Conservation (phyloP, 2,113 vertebrate species). For the Phylloscopus trochilus region DNA sequence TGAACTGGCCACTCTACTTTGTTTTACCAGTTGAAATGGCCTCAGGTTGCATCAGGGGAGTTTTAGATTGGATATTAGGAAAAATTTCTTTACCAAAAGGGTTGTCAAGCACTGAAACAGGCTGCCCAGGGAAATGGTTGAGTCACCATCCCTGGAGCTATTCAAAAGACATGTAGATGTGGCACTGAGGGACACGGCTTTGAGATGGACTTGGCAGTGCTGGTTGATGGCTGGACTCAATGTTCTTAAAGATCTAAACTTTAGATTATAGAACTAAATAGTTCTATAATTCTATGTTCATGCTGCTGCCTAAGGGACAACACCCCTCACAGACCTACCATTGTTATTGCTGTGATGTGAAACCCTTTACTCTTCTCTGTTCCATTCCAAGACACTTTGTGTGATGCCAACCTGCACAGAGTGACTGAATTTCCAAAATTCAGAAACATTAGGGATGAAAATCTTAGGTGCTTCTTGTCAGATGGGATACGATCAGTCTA, state of each 20-base stretch:
- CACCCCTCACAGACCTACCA: not conserved
- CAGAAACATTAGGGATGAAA: not conserved
- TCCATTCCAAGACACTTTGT: not conserved
- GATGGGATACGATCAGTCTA: not conserved
- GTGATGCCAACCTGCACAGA: not conserved
- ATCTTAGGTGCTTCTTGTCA: not conserved
- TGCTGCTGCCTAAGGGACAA: not conserved
- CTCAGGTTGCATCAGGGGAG: not conserved
- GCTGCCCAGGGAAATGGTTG: not conserved
- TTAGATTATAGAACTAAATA: not conserved
- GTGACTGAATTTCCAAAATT: not conserved
- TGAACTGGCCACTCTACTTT: not conserved
- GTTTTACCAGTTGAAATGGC: accelerated
- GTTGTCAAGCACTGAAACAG: not conserved
- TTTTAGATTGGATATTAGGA: not conserved
- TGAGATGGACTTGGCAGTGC: not conserved
- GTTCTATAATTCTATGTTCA: not conserved
- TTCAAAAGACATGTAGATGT: not conserved
- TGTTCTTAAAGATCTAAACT: not conserved
- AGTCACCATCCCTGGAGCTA: not conserved
- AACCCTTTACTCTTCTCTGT: not conserved
- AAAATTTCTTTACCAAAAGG: not conserved
- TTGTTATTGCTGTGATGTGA: not conserved
- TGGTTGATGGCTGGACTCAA: accelerated
- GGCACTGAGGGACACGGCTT: not conserved